Base-by-base conservation (phyloP, 2,888 invertebrate genomes). In the Tenthredo amoena region DNA sequence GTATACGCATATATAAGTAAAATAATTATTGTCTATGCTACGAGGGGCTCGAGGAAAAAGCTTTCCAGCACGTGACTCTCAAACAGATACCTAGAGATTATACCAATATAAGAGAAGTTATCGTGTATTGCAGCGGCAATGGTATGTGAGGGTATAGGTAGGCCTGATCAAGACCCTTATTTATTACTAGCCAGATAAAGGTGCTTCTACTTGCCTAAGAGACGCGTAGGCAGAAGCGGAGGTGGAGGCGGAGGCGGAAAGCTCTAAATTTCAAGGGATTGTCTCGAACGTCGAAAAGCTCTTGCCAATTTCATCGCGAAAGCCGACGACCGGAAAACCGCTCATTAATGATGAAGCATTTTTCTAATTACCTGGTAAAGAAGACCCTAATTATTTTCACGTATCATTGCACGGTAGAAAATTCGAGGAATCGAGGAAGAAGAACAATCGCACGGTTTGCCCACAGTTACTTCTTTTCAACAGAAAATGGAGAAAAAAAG, bases 251-350 rank as follows among this genome's bases (percentile, higher is more conserved):
- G 79, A 40, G 21, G 62, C 37, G 62, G 21, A 40, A 43, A 40
- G 83, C 83, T 83, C 83, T 83, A 83, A 83, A 83, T 83, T 83
- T 83, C 62, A 83, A 83, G 83, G 71, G 83, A 83, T 83, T 83
- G 83, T 71, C 68, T 83, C 83, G 83, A 83, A 71, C 50, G 65
- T 83, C 83, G 83, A 50, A 31, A 65, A 50, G 68, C 26, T 68
- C 62, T 47, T 18, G 40, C 71, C 43, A 83, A 68, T 68, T 83
- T 83, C 71, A 68, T 71, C 65, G 68, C 71, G 62, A 12, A 71
- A 31, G 83, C 15, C 83, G 71, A 68, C 31, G 83, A 81, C 81
- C 81, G 21, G 40, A 81, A 31, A 62, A 81, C 21, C 37, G 81
- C 81, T 62, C 58, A 81, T 81, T 62, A 81, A 81, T 62, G 40